Percentiles rank a stretch among this genome's conserved stretches.
phyloP scores from a whole-genome alignment of 2,113 vertebrate genomes.

The Spea bombifrons region DNA sequence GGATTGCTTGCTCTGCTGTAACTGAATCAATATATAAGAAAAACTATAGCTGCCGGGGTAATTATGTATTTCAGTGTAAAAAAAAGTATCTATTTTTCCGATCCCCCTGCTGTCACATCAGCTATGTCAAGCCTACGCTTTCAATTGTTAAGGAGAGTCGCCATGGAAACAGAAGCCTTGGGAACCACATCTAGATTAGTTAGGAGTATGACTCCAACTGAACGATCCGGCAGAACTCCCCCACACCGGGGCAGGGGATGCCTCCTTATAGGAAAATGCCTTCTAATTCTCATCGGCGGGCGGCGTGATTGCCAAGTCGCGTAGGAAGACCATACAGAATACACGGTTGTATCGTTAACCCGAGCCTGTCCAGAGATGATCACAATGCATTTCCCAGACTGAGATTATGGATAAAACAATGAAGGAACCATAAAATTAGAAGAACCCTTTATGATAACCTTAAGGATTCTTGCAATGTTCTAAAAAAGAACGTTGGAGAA shows the following conservation, averaged over 20 bases:
- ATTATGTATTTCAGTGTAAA: not conserved
- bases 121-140: slow-evolving; percentile 38
- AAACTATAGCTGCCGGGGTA: not conserved
- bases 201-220: slow-evolving; percentile 31
- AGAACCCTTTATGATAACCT: too few relatives aligned
- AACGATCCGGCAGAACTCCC: slow-evolving; percentile 24
- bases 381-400: not conserved
- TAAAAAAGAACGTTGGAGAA: not conserved
- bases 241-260: slow-evolving; percentile 23
- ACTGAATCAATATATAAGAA: too few relatives aligned
- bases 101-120: slow-evolving; percentile 39
- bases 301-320: not conserved
- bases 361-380: too few relatives aligned
- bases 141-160: slow-evolving; percentile 41
- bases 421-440: too few relatives aligned
- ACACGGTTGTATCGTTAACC: not conserved
- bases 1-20: too few relatives aligned
- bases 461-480: too few relatives aligned
- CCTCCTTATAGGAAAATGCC: slow-evolving; percentile 12
- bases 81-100: not conserved
- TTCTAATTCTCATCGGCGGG: slow-evolving; percentile 14
- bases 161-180: slow-evolving; percentile 45
- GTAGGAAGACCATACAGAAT: slow-evolving; percentile 3
- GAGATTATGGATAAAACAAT: too few relatives aligned
- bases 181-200: slow-evolving; percentile 41